A percentile compares a stretch with the other conserved stretches of the same genome.
phyloP scores from a whole-genome alignment of 2,888 invertebrate species.

The Lycaena phlaeas region DNA sequence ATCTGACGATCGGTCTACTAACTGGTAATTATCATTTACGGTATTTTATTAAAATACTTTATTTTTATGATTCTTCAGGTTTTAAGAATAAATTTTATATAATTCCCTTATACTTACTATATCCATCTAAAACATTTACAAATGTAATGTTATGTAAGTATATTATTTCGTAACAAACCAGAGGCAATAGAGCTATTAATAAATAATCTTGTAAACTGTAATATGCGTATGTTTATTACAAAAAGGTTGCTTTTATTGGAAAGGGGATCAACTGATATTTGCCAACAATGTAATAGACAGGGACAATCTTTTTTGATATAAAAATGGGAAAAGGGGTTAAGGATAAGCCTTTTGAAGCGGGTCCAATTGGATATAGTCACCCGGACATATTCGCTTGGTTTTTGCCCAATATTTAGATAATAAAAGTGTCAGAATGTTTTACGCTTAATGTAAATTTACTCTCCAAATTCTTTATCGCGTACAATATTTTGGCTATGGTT shows the following conservation, averaged over 20 bases:
- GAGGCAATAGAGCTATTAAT: not conserved
- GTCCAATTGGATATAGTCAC: conserved; percentile 66
- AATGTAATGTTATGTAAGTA: no score
- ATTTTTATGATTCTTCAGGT: no score
- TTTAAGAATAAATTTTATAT: no score
- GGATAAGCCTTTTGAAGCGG: conserved; percentile 66
- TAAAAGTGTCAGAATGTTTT: conserved; percentile 62
- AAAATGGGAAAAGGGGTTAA: conserved; percentile 67
- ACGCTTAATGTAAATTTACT: conserved; percentile 24
- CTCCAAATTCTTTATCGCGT: not conserved
- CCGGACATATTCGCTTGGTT: conserved; percentile 54
- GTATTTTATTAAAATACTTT: no score
- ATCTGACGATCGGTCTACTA: no score
- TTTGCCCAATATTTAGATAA: conserved; percentile 57
- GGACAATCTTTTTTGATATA: conserved; percentile 61
- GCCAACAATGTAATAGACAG: conserved; percentile 60
- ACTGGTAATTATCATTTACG: no score
- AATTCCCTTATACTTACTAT: no score
- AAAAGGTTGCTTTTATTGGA: conserved; percentile 5
- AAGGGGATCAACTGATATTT: conserved; percentile 54
- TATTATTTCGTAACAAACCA: no score
- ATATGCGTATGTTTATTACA: not conserved
- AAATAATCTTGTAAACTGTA: not conserved
- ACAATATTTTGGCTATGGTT: not conserved
- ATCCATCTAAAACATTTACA: no score